Evolutionary conservation across 1,140 invertebrate genomes (phyloP).

Genomic region (Littorina saxatilis): DNA sequence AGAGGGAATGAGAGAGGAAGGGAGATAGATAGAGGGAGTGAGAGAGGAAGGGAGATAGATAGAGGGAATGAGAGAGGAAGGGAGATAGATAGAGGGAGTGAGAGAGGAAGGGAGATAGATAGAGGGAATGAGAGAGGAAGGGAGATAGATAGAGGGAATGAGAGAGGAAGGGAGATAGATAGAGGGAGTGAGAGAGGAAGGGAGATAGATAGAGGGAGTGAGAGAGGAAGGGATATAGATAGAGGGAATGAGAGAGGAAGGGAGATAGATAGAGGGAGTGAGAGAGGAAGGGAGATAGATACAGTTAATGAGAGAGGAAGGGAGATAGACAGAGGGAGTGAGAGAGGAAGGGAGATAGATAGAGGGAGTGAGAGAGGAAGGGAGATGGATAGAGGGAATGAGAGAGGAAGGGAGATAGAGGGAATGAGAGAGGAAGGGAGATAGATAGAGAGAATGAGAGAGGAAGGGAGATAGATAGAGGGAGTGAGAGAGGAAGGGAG

Average conservation of each 20-base stretch:
- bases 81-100: neutral
- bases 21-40: neutral
- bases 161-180: neutral
- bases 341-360: too few species aligned
- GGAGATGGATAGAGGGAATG: too few species aligned
- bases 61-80: too few species aligned
- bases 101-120: too few species aligned
- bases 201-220: neutral
- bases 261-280: neutral
- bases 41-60: too few species aligned
- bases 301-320: neutral
- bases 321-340: too few species aligned
- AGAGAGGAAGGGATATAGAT: neutral
- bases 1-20: neutral
- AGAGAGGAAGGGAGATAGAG: too few species aligned
- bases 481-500: neutral
- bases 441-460: conserved; percentile 1
- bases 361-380: too few species aligned
- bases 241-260: neutral
- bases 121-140: too few species aligned
- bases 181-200: neutral
- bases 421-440: neutral
- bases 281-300: neutral
- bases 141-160: neutral
- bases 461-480: too few species aligned